phyloP scores from a whole-genome alignment of 2,888 invertebrate species.

The Cosmia pyralina region DNA sequence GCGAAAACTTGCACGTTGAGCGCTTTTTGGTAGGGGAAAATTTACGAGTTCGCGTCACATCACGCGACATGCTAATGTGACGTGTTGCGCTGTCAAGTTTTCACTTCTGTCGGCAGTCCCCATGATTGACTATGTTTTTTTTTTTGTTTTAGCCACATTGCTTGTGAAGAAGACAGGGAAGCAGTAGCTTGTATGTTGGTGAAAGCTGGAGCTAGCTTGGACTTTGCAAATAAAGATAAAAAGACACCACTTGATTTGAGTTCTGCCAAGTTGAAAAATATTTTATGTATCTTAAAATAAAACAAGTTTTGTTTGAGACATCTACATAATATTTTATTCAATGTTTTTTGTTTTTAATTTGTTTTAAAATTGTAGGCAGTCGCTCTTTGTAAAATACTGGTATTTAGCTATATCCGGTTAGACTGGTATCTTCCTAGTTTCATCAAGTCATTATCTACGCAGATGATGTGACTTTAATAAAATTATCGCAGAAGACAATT shows the following conservation, averaged over 20 bases:
- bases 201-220: slow-evolving; percentile 91
- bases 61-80: no score
- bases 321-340: neutral
- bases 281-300: slow-evolving; percentile 67
- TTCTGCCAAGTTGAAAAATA: slow-evolving; percentile 77
- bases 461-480: neutral
- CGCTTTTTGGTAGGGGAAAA: no score
- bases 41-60: neutral
- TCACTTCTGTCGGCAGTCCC: no score
- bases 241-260: slow-evolving; percentile 92
- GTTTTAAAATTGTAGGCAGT: neutral
- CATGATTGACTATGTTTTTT: no score
- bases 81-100: no score
- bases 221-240: slow-evolving; percentile 91
- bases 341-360: neutral
- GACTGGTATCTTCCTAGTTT: neutral
- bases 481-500: neutral
- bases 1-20: no score
- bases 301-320: neutral
- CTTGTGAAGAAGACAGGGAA: slow-evolving; percentile 94
- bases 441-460: no score
- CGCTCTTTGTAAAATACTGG: neutral
- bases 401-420: neutral
- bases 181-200: slow-evolving; percentile 92
- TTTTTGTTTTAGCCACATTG: slow-evolving; percentile 91